Conservation (phyloP, 2,113 vertebrate genomes). For the Carassius auratus region DNA sequence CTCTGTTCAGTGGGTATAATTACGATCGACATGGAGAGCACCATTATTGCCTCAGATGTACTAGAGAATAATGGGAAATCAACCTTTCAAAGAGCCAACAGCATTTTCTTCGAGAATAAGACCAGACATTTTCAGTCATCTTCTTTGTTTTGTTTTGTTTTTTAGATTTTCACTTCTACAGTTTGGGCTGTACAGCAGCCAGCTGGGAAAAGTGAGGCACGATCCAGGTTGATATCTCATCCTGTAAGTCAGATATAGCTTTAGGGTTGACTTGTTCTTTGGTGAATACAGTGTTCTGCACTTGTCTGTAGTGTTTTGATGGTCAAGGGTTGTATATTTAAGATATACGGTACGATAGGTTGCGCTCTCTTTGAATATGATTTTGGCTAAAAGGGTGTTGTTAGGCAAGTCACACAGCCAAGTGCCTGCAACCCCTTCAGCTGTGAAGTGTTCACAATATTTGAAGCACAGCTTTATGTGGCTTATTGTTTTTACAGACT, state of each 20-base stretch:
- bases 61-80: conserved; percentile 39
- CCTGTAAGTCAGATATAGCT: conserved; percentile 31
- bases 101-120: background rate
- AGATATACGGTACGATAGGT: background rate
- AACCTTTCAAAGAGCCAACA: background rate
- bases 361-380: background rate
- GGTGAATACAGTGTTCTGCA: background rate
- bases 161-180: background rate
- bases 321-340: conserved; percentile 6
- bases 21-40: conserved; percentile 52
- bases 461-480: background rate
- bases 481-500: background rate
- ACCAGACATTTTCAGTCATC: background rate
- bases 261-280: conserved; percentile 4
- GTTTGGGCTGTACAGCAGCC: background rate
- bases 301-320: background rate
- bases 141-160: background rate
- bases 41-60: conserved; percentile 33
- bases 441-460: background rate
- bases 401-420: background rate
- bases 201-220: background rate
- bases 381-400: background rate
- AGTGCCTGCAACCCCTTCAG: background rate
- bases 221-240: background rate
- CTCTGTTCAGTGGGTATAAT: conserved; percentile 52